These are phyloP conservation scores for Heterohyrax brucei DNA, from an alignment of 2,797 vertebrate species.

Conservation along the genomic window DNA sequence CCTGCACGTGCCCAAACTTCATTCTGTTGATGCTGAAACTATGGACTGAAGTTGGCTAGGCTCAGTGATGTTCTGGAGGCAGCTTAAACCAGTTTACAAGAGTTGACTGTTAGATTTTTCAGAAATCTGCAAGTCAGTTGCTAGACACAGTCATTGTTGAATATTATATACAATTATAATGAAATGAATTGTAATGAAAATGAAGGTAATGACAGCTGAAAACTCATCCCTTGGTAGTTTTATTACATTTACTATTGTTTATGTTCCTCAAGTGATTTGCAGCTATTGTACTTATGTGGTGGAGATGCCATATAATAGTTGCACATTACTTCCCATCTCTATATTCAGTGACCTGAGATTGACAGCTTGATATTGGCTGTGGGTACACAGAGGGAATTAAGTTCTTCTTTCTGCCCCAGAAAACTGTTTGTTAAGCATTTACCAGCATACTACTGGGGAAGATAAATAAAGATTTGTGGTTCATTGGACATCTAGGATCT, in stretches of 20 bases:
- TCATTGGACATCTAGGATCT: neutral
- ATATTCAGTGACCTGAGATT: neutral
- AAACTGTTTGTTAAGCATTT: neutral
- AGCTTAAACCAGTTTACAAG: neutral
- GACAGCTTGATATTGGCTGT: slow-evolving; percentile 3
- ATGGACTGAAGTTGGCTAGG: neutral
- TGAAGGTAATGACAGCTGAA: neutral
- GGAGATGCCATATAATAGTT: neutral
- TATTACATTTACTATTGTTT: neutral
- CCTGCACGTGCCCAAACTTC: neutral
- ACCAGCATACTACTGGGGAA: neutral
- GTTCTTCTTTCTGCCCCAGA: neutral
- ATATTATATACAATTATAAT: slow-evolving; percentile 27
- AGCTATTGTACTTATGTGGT: neutral
- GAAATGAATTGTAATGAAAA: slow-evolving; percentile 25
- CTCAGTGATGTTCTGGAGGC: neutral
- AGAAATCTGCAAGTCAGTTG: slow-evolving; percentile 25
- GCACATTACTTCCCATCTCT: neutral
- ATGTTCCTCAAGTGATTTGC: neutral
- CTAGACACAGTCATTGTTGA: neutral
- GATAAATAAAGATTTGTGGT: neutral
- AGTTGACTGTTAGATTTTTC: slow-evolving; percentile 14
- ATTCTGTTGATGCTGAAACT: neutral
- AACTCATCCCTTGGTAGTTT: slow-evolving; percentile 35
- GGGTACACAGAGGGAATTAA: neutral